Base-by-base conservation (phyloP, 2,797 vertebrate genomes). In the Oreonectes daqikongensis region DNA sequence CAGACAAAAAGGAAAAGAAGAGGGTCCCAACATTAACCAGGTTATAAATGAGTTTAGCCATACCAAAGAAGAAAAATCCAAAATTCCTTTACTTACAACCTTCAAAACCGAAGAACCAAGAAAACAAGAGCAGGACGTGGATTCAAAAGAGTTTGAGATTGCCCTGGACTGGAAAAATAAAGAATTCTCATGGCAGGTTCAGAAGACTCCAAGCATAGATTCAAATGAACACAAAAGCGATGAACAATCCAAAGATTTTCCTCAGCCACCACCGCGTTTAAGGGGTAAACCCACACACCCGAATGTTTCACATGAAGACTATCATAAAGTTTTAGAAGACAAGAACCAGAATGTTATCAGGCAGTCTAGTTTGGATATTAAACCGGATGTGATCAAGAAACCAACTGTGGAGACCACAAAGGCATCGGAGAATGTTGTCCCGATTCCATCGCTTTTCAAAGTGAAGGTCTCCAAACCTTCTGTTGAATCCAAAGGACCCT, bases 261-360 rank as follows among this genome's bases (percentile, higher is more conserved):
- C 55, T 9, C 63, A 38, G 20, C 57, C 70, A 55, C 68, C 69
- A 30, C 55, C 55, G 1, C 55, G 15, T 26, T 59, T 26, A 17
- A 59, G 15, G 42, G 44, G 57, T 55, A 80, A 60, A 22, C 4
- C 69, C 15, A 66, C 2, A 53, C 63, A 71, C 15, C 24, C 55
- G 57, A 63, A 74, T 61, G 15, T 30, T 55, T 66, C 32, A 63
- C 14, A 44, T 30, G 73, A 79, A 40, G 69, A 24, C 3, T 60
- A 72, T 32, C 61, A 32, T 35, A 63, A 4, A 60, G 30, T 32
- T 28, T 66, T 57, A 9, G 60, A 74, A 40, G 12, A 60, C 53
- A 74, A 40, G 3, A 74, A 30, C 48, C 40, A 74, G 17, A 63
- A 12, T 55, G 20, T 68, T 52, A 15, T 14, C 26, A 67, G 20